Conservation (phyloP, 2,888 invertebrate genomes). For the Lochmaea capreae region DNA sequence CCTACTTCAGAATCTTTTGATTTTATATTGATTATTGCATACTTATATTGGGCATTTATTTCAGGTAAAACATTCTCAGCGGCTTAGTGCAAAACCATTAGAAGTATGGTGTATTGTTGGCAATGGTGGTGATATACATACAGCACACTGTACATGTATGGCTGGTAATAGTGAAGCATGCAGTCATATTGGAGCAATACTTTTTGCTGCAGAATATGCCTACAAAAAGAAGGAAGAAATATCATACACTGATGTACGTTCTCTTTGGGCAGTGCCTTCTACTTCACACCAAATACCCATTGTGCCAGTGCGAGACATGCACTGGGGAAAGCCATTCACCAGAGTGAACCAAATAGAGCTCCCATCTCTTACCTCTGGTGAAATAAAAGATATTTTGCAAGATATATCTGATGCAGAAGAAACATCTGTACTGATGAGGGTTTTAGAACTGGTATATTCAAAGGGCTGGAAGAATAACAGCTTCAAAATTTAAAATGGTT, state of each 20-base stretch:
- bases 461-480: constrained; percentile 4
- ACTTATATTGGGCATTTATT: constrained; percentile 3
- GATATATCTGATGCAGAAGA: constrained; percentile 6
- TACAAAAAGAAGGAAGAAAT: constrained; percentile 14
- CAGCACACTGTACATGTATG: constrained; percentile 40
- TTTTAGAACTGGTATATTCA: constrained; percentile 2
- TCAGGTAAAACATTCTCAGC: constrained; percentile 41
- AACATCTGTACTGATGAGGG: constrained; percentile 1
- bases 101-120: constrained; percentile 37
- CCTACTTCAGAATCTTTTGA: not conserved
- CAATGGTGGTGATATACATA: constrained; percentile 36
- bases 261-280: constrained; percentile 23
- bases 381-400: constrained; percentile 3
- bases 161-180: constrained; percentile 39
- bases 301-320: constrained; percentile 1
- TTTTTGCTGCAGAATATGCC: constrained; percentile 33
- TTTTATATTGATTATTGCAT: constrained; percentile 2
- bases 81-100: constrained; percentile 32
- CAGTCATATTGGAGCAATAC: constrained; percentile 35
- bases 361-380: not conserved
- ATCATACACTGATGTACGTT: constrained; percentile 32
- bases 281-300: not conserved
- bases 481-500: constrained; percentile 1
- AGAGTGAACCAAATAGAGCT: not conserved
- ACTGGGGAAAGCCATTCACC: constrained; percentile 5